A percentile compares a stretch with the other conserved stretches of the same genome.
phyloP scores from a whole-genome alignment of 2,888 invertebrate genomes.

The Rhodophaea formosa region DNA sequence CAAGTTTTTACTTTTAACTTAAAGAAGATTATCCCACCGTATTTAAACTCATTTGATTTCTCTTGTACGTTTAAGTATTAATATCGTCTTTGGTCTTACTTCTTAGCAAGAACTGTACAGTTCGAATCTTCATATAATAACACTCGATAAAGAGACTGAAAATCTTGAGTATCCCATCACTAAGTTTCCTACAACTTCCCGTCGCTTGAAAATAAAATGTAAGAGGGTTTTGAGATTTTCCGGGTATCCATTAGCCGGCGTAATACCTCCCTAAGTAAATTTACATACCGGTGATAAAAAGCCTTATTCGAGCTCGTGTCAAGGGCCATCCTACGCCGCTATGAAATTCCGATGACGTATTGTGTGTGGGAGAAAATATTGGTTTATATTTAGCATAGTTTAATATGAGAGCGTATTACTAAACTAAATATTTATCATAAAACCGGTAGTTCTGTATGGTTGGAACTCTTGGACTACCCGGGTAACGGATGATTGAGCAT shows the following conservation, averaged over 20 bases:
- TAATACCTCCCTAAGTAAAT: conserved; percentile 9
- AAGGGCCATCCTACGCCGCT: background rate
- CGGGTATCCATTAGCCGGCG: conserved; percentile 12
- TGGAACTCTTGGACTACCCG: no score
- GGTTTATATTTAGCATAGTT: background rate
- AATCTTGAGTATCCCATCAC: background rate
- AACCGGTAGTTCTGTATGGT: no score
- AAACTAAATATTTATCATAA: no score
- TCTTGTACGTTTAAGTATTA: no score
- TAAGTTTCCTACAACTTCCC: background rate
- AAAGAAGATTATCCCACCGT: no score
- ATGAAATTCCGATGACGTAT: conserved; percentile 1
- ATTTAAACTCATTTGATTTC: no score
- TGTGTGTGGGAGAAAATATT: conserved; percentile 1
- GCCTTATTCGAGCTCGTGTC: conserved; percentile 8
- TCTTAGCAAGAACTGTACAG: no score
- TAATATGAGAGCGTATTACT: background rate
- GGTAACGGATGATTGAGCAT: no score
- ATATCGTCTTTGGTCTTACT: no score
- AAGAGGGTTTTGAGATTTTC: conserved; percentile 1
- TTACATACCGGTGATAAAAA: conserved; percentile 6
- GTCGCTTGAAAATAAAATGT: background rate
- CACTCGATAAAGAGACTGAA: no score
- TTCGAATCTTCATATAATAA: no score
- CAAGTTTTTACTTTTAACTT: no score